Base-by-base conservation (phyloP, 2,113 vertebrate species). In the Mixornis gularis region DNA sequence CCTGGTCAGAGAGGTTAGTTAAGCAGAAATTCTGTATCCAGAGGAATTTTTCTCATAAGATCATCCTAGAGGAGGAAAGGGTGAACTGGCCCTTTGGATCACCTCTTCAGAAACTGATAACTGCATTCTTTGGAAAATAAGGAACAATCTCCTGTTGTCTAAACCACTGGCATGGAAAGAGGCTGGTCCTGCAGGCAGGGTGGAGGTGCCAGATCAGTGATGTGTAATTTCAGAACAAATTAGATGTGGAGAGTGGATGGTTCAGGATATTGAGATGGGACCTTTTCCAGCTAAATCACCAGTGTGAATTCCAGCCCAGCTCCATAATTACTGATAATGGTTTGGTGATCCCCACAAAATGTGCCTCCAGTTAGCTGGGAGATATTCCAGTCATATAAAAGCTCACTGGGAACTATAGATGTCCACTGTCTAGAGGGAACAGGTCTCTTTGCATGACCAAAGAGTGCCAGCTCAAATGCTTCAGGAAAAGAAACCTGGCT, bases 251-350 rank as follows among this genome's bases (percentile, higher is more conserved):
- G 64, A 80, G 79, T 51, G 64, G 43, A 40, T 56, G n/a, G 68
- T 59, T 81, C 77, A 81, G 88, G 56, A 78, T 87, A 86, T 49
- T 80, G 85, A 84, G 65, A 64, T 81, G 83, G 87, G 89, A 69
- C 53, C 65, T 81, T 73, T 71, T 44, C 58, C 73, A 87, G 46
- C 69, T 76, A 78, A 93, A 89, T 64, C 72, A 72, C 62, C 44
- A 30, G 8, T 27, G 58, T 87, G 79, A 78, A 63, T 91, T 82
- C 58, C 19, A 27, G 64, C 48, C 59, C 90, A 85, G 30, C 53
- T 76, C 38, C 7, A 21, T 87, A 60, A 81, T 93, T 83, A 69
- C 78, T 79, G 62, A 25, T 84, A 74, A 60, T 62, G 25, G 29
- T 82, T 87, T 94, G 78, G 81, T 85, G 71, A 83, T 89, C 69